Conservation (phyloP, 2,888 invertebrate genomes). For the Neoscelio sp. region DNA sequence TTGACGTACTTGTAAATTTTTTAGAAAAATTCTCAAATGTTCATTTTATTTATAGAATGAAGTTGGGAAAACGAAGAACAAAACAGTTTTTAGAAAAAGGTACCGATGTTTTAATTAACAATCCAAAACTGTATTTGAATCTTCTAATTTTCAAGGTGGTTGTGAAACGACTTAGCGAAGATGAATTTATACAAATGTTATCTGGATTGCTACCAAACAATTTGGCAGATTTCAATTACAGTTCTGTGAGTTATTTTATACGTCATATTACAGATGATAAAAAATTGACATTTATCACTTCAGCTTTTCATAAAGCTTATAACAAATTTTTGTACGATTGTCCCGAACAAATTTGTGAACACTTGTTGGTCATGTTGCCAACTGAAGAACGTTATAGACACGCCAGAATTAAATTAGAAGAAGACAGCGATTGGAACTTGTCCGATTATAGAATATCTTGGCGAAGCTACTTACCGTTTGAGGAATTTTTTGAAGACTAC, state of each 20-base stretch:
- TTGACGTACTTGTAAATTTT: conserved; percentile 60
- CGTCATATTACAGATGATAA: conserved; percentile 71
- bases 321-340: conserved; percentile 64
- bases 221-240: conserved; percentile 37
- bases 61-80: conserved; percentile 70
- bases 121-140: conserved; percentile 68
- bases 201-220: conserved; percentile 68
- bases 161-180: conserved; percentile 44
- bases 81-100: conserved; percentile 74
- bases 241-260: conserved; percentile 64
- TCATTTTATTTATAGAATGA: no score
- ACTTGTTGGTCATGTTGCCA: conserved; percentile 72
- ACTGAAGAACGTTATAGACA: conserved; percentile 70
- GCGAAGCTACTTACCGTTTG: conserved; percentile 74
- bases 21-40: neutral
- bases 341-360: conserved; percentile 50
- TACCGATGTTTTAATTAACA: conserved; percentile 65
- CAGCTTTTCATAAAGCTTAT: conserved; percentile 73
- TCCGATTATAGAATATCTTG: conserved; percentile 58
- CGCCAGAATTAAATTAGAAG: conserved; percentile 72
- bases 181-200: conserved; percentile 72
- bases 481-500: conserved; percentile 71
- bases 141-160: conserved; percentile 73
- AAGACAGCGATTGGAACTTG: conserved; percentile 6
- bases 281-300: conserved; percentile 64